A percentile compares a stretch with the other conserved stretches of the same genome.
Evolutionary conservation across 2,113 vertebrate species (phyloP).

Genomic region (Cyanocitta stelleri): DNA sequence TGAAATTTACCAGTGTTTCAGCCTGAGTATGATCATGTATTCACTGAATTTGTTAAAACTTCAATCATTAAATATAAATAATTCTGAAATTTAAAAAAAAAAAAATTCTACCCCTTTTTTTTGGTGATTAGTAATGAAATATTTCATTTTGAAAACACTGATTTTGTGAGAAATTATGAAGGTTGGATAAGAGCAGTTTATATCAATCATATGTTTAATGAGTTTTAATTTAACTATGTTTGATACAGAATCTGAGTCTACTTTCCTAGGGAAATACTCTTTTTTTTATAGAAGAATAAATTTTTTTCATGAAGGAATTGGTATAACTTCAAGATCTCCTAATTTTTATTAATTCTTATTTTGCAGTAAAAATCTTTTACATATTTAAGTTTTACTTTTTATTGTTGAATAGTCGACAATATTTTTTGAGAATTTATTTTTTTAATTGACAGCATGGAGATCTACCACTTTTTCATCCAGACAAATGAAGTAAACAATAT

Average conservation of each 20-base stretch:
- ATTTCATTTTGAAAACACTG: not conserved
- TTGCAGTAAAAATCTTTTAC: not conserved
- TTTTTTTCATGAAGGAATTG: not conserved
- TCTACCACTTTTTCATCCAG: not conserved
- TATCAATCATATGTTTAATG: not conserved
- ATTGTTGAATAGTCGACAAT: not conserved
- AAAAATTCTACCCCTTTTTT: rapidly evolving
- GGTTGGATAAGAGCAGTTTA: not conserved
- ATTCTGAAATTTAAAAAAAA: not conserved
- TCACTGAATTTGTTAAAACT: not conserved
- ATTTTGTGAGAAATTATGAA: not conserved
- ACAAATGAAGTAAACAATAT: not conserved
- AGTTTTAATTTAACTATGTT: not conserved
- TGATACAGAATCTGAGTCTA: not conserved
- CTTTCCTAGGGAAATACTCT: not conserved
- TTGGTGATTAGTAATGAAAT: not conserved
- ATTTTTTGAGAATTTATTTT: not conserved
- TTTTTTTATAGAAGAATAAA: not conserved
- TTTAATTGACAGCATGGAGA: not conserved
- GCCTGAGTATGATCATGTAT: not conserved
- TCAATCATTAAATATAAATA: not conserved
- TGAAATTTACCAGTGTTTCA: not conserved
- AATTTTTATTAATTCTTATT: not conserved
- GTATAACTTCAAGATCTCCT: not conserved
- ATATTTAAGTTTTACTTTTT: not conserved